A percentile compares a stretch with the other conserved stretches of the same genome.
Conservation (phyloP, 2,113 vertebrate species). For the Cyprinodon variegatus region DNA sequence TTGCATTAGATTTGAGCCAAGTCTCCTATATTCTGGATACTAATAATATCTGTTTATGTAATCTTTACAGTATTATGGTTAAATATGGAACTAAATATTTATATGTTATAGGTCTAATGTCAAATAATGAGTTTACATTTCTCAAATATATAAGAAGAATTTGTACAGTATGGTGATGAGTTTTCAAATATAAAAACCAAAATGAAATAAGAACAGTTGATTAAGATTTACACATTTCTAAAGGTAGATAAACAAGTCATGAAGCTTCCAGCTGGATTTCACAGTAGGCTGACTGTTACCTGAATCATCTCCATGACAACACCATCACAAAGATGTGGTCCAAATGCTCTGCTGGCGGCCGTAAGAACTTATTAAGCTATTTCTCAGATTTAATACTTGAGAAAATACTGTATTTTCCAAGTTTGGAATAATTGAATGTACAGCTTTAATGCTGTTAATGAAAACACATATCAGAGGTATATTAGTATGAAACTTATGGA, state of each 20-base stretch:
- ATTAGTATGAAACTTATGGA: too few species aligned
- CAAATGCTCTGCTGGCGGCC: background rate
- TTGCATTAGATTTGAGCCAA: slow-evolving; percentile 14
- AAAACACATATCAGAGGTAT: too few species aligned
- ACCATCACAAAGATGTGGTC: background rate
- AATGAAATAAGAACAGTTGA: background rate
- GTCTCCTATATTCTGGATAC: background rate
- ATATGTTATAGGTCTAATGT: background rate
- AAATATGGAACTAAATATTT: background rate
- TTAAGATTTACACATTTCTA: too few species aligned
- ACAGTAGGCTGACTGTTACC: background rate
- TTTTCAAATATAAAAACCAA: background rate
- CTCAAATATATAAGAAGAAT: background rate
- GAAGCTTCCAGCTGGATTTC: background rate
- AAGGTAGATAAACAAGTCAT: background rate
- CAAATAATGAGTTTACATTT: background rate
- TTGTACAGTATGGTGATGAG: background rate
- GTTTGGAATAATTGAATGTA: too few species aligned
- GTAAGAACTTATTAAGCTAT: background rate
- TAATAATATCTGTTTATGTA: background rate
- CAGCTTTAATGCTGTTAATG: too few species aligned
- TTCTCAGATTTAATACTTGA: too few species aligned
- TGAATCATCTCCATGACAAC: slow-evolving; percentile 10
- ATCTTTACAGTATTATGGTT: background rate
- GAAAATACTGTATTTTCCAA: too few species aligned